These are phyloP conservation scores for Platycheirus albimanus DNA, from an alignment of 2,888 invertebrate species.

Conservation along the genomic window DNA sequence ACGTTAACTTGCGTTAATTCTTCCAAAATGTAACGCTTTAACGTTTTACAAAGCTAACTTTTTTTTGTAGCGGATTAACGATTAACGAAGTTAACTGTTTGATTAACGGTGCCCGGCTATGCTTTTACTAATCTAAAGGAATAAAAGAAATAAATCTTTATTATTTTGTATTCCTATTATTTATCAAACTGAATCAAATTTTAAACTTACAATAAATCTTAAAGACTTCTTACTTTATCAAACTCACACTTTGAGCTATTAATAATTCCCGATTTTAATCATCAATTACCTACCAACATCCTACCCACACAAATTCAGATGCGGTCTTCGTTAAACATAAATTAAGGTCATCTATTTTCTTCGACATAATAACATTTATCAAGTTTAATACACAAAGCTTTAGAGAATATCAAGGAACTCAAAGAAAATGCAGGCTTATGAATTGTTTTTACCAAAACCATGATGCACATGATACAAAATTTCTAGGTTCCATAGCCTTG, in stretches of 20 bases:
- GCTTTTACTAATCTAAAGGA: too few species aligned
- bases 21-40: too few species aligned
- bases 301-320: slow-evolving; percentile 9
- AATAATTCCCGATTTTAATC: slow-evolving; percentile 20
- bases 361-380: slow-evolving; percentile 33
- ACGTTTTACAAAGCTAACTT: too few species aligned
- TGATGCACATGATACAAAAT: slow-evolving; percentile 10
- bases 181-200: too few species aligned
- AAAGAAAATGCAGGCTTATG: slow-evolving; percentile 27
- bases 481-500: not conserved
- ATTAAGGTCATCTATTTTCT: not conserved
- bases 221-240: slow-evolving; percentile 6
- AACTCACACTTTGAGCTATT: slow-evolving; percentile 6
- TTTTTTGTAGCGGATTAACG: too few species aligned
- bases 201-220: too few species aligned
- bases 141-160: too few species aligned
- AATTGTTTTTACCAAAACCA: slow-evolving; percentile 13
- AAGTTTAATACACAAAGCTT: slow-evolving; percentile 15
- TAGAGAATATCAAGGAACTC: not conserved
- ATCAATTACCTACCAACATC: not conserved
- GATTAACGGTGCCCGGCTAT: too few species aligned
- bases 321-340: slow-evolving; percentile 15
- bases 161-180: too few species aligned
- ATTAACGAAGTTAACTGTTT: too few species aligned
- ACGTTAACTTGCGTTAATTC: too few species aligned